Evolutionary conservation across 2,888 invertebrate genomes (phyloP), one percentile per base, ranked within the genome.

Genomic region (Proisotoma minuta): DNA sequence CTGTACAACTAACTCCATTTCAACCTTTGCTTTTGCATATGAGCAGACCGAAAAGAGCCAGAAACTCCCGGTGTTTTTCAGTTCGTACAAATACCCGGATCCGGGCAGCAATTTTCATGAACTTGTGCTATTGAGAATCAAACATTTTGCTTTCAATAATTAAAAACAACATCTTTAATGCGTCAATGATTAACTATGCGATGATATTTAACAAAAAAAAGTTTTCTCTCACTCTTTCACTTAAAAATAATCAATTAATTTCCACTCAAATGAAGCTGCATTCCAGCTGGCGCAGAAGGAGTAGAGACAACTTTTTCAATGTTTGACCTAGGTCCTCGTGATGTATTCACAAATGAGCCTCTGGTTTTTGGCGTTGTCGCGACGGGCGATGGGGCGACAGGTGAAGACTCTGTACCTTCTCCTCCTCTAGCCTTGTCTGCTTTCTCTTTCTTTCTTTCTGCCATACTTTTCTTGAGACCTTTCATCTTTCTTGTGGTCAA

Each of bases 401-500:
- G 3, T 4, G 28, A 28, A 4, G 27, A 40, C 18, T 52, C 10
- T 50, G 20, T 34, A 15, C 34, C 60, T 26, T 58, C 53, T 3
- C 23, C 66, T 51, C 57, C 56, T 43, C 51, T 59, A 22, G 57
- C 65, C 49, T 66, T 66, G 18, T 68, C 65, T 18, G 73, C 71
- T 24, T 65, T 57, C 48, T 72, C 68, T n/a, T 66, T 4, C 49
- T 73, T 73, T 43, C 59, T 63, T 43, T 71, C 73, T 1, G 70
- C 73, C 50, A 64, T 65, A 3, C 65, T 84, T 77, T 89, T 90
- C 75, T 85, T 87, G 56, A 94, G 79, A 40, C 91, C 94, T 78
- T 92, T 93, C 84, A 93, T 88, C 78, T 92, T 93, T 65, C 93
- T 84, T 2, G 92, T 93, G 77, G 96, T 95, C 67, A 97, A 79